Percentiles rank a stretch among this genome's conserved stretches.
These are phyloP conservation scores for Sitta europaea DNA, from an alignment of 2,113 vertebrate species.

Conservation along the genomic window DNA sequence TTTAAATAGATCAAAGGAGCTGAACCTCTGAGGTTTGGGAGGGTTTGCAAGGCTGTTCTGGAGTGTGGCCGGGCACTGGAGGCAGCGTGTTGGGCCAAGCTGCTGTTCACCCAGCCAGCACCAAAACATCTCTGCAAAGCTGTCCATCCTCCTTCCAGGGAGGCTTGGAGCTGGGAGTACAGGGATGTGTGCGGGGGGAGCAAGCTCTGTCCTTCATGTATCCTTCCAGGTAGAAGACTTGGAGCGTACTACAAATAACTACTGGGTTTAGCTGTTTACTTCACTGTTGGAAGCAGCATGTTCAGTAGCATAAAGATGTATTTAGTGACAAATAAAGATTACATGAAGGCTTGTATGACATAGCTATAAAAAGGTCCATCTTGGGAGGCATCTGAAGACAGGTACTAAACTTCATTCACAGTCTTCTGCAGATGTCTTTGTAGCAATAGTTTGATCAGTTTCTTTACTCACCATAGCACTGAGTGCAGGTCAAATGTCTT, in stretches of 20 bases:
- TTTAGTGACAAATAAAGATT: not conserved
- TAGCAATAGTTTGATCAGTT: not conserved
- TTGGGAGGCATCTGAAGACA: not conserved
- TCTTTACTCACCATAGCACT: not conserved
- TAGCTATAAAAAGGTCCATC: not conserved
- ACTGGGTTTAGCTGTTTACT: not conserved
- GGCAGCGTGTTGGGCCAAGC: accelerated
- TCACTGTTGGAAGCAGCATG: not conserved
- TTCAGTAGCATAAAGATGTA: not conserved
- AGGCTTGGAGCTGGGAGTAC: not conserved
- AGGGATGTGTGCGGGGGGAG: accelerated
- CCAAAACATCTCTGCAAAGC: not conserved
- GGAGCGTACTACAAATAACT: not conserved
- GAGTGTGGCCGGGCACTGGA: accelerated
- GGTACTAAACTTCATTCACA: not conserved
- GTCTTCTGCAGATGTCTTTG: not conserved
- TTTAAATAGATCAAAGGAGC: not conserved
- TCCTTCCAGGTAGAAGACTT: not conserved
- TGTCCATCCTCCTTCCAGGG: accelerated
- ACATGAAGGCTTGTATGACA: not conserved
- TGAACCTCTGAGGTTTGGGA: not conserved
- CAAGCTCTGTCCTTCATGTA: accelerated
- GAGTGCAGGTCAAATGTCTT: not conserved
- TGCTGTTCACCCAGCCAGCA: not conserved
- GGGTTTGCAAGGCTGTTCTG: not conserved